Evolutionary conservation across 1,140 invertebrate species (phyloP), one percentile per base, ranked within the genome.

Genomic region (Brachionus rotundiformis): DNA sequence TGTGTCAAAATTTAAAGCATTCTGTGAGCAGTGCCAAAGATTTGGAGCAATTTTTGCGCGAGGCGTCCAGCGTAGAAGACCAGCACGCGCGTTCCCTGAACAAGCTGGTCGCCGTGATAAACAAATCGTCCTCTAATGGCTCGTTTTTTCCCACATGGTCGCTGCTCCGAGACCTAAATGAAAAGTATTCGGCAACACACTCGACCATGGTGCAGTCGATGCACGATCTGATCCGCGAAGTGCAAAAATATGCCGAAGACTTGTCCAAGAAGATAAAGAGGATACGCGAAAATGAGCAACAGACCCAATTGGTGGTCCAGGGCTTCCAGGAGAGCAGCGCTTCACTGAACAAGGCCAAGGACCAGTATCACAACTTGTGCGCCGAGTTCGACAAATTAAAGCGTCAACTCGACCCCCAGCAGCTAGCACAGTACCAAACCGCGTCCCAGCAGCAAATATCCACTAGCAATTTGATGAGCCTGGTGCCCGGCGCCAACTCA

Each of bases 321-420:
- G 59, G 19, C n/a, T 79, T 41, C n/a, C 76, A 79, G 25, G 76
- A 79, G 25, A 31, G n/a, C 25, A 47, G 27, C 8, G 8, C 8
- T 1, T 11, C 23, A 13, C 33, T 79, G 27, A 63, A 63, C 47
- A 79, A 79, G n/a, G 10, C 76, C 23, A 33, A 39, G 8, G 76
- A 79, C n/a, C 76, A 79, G 47, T 79, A 79, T 39, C 59, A 79
- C 47, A 79, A 79, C 16, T 23, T 79, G 47, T 79, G 76, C 47
- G 3, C 23, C 33, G 76, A 79, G 10, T 79, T 79, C 33, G 76
- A 79, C 29, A 79, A 79, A 11, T 11, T 39, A 11, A 54, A 31
- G 25, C 44, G 47, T 0, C 76, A 79, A 41, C 33, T 79, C 3
- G 76, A 79, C 47, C 36, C 44, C 29, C 47, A 59, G 11, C 76